Conservation (phyloP, 2,113 vertebrate genomes). For the Archocentrus centrarchus region DNA sequence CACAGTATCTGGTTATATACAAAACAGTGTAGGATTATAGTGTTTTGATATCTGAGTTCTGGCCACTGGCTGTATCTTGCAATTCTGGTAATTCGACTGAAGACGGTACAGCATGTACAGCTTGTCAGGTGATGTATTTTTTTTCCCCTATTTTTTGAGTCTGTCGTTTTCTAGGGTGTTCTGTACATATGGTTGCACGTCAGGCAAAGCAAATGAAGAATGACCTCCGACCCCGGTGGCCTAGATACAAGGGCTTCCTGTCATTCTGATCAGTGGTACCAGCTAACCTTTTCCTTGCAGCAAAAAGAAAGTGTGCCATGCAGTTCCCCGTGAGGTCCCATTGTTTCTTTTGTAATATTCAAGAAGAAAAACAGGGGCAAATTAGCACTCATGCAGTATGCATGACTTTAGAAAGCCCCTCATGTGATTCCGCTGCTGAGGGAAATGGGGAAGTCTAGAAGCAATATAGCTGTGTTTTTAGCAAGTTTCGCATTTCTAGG, state of each 20-base stretch:
- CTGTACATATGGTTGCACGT: slow-evolving; percentile 48
- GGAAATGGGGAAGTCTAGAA: slow-evolving; percentile 43
- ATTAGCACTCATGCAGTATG: slow-evolving; percentile 75
- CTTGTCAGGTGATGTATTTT: not conserved
- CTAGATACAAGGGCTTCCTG: slow-evolving; percentile 44
- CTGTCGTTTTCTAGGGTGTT: slow-evolving; percentile 21
- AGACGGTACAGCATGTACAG: not conserved
- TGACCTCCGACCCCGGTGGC: slow-evolving; percentile 35
- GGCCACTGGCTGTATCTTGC: not conserved
- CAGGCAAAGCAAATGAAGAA: slow-evolving; percentile 41
- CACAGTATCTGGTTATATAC: not conserved
- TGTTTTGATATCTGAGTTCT: not conserved
- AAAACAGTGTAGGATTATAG: not conserved
- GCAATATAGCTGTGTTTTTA: slow-evolving; percentile 57
- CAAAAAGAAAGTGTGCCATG: slow-evolving; percentile 44
- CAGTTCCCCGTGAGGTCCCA: slow-evolving; percentile 8
- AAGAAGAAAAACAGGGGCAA: slow-evolving; percentile 56
- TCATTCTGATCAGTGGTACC: slow-evolving; percentile 16
- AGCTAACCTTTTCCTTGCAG: not conserved
- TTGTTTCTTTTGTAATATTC: slow-evolving; percentile 65
- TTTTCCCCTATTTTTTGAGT: not conserved
- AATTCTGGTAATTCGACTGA: not conserved
- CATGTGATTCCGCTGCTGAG: slow-evolving; percentile 31
- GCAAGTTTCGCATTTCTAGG: slow-evolving; percentile 44
- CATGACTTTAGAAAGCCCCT: slow-evolving; percentile 48